Percentiles rank a stretch among this genome's conserved stretches.
Conservation (phyloP, 2,113 vertebrate genomes). For the rat (Rattus norvegicus) region GRCr8 NC_086034.1:43888501-43889000, state of each 20-base stretch:
- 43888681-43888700: conserved; percentile 96
- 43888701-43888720: conserved; percentile 96
- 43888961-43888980: neutral
- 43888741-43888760: conserved; percentile 94
- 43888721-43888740: conserved; percentile 96
- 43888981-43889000: neutral
- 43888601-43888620: neutral
- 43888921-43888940: neutral
- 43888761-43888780: conserved; percentile 95
- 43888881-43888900: no score
- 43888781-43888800: conserved; percentile 96
- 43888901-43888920: neutral
- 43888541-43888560: neutral
- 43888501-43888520: neutral
- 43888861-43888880: neutral
- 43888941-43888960: neutral
- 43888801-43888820: conserved; percentile 92
- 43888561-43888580: neutral
- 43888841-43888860: rapidly evolving
- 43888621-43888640: neutral
- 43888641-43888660: neutral
- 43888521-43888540: neutral
- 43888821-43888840: rapidly evolving
- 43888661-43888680: conserved; percentile 87
- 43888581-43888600: neutral